Conservation (phyloP, 2,113 vertebrate species). For the Myrmophylax atrothorax region DNA sequence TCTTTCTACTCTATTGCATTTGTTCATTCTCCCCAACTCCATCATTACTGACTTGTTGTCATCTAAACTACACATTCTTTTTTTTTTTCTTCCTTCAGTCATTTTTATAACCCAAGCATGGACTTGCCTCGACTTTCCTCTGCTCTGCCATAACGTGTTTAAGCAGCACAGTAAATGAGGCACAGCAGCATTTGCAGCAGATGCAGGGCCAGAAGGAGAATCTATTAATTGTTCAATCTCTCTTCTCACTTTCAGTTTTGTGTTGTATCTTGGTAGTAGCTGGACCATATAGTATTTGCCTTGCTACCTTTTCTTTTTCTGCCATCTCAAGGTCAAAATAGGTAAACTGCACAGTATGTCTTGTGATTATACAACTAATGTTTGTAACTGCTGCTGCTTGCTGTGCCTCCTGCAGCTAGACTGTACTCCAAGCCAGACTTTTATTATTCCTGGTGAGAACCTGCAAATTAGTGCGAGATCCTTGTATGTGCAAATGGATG, state of each 20-base stretch:
- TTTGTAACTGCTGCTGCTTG: constrained; percentile 19
- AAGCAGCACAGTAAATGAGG: not conserved
- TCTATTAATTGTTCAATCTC: not conserved
- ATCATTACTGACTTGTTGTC: not conserved
- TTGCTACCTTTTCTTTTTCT: constrained; percentile 4
- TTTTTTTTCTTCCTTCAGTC: not conserved
- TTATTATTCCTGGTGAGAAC: constrained; percentile 8
- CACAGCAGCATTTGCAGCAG: constrained; percentile 18
- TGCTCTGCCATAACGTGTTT: not conserved
- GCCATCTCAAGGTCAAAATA: constrained; percentile 39
- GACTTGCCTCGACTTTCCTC: not conserved
- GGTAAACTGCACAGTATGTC: constrained; percentile 10
- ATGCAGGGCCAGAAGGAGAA: constrained; percentile 20
- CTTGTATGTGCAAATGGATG: not conserved
- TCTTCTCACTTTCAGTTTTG: constrained; percentile 29
- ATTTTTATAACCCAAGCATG: not conserved
- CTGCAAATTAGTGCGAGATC: not conserved
- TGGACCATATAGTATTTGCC: not conserved
- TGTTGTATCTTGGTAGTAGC: not conserved
- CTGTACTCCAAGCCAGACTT: not conserved
- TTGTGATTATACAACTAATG: not conserved
- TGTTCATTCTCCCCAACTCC: not conserved
- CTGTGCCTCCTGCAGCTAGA: not conserved
- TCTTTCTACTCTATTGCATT: not conserved
- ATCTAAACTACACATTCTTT: not conserved